Base-by-base conservation (phyloP, 2,797 vertebrate species). In the Botia almorhae region DNA sequence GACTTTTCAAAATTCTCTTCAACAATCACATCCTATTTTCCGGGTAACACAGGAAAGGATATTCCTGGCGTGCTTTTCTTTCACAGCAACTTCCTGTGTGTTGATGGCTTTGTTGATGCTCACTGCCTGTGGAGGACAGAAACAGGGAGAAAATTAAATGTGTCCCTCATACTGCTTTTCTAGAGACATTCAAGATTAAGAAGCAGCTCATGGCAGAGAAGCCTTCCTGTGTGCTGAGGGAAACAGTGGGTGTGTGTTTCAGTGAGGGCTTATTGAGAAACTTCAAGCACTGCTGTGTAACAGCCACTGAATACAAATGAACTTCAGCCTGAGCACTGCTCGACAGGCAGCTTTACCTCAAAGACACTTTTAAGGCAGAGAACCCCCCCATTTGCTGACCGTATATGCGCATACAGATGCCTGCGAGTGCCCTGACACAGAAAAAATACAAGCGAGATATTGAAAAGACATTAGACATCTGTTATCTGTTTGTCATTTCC, bases 41-140 rank as follows among this genome's bases (percentile, higher is more conserved):
- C 67, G 50, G 33, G 5, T 12, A 61, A 69, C 69, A 69, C 80
- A 85, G 67, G 65, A 84, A 90, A 98, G 96, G 98, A 99, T 99
- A 99, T 99, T 99, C 92, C 97, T 96, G 93, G 97, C 97, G 53
- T 98, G 97, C 87, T 99, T 99, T 91, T 99, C 98, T 93, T 99
- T 99, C 90, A 99, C 98, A 64, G 96, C 97, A 13, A 98, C 96
- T 94, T 99, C 98, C 95, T 99, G 98, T 2, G 96, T 95, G 89
- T 99, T 99, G 95, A 99, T 98, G 88, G 98, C 98, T 93, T 99
- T 99, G 94, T 97, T 99, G 96, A 99, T 98, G 94, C 98, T 99
- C 94, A 99, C 96, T 3, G 96, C 95, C 98, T 99, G 94, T 83
- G 65, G 85, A 58, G 82, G 81, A 83, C 0, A 23, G 58, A 85